Conservation (phyloP, 2,113 vertebrate species). For the Forbesichthys papilliferus region DNA sequence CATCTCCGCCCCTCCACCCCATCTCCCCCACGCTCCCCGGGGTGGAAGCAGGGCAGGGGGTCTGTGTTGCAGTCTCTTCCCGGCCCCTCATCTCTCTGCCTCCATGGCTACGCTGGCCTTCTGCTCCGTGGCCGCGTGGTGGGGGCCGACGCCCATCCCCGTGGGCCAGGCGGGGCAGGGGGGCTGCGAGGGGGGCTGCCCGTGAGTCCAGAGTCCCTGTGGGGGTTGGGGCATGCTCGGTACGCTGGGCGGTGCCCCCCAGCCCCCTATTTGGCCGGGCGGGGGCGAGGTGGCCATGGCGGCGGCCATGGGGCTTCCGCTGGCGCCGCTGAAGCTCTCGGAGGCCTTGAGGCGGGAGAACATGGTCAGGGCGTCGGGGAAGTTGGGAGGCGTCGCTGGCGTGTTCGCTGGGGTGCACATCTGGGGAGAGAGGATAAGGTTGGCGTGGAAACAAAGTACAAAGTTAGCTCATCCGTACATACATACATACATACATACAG, state of each 20-base stretch:
- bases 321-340: constrained; percentile 85
- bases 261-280: constrained; percentile 79
- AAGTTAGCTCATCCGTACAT: not conserved
- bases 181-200: constrained; percentile 76
- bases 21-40: not conserved
- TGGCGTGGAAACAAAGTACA: not conserved
- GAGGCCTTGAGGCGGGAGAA: constrained; percentile 97
- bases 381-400: constrained; percentile 95
- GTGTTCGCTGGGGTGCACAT: constrained; percentile 99
- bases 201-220: constrained; percentile 88
- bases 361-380: constrained; percentile 95
- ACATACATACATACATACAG: too few relatives aligned
- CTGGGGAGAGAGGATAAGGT: constrained; percentile 61
- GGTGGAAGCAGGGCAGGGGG: constrained; percentile 2
- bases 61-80: constrained; percentile 41
- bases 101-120: constrained; percentile 92
- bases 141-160: constrained; percentile 67
- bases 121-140: constrained; percentile 82
- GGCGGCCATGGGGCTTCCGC: constrained; percentile 80
- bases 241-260: constrained; percentile 78
- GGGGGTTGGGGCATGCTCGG: constrained; percentile 73
- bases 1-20: constrained; percentile 24
- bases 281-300: constrained; percentile 88
- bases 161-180: constrained; percentile 84
- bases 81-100: constrained; percentile 92